Base-by-base conservation (phyloP, 2,797 vertebrate genomes). In the Pipistrellus kuhlii region DNA sequence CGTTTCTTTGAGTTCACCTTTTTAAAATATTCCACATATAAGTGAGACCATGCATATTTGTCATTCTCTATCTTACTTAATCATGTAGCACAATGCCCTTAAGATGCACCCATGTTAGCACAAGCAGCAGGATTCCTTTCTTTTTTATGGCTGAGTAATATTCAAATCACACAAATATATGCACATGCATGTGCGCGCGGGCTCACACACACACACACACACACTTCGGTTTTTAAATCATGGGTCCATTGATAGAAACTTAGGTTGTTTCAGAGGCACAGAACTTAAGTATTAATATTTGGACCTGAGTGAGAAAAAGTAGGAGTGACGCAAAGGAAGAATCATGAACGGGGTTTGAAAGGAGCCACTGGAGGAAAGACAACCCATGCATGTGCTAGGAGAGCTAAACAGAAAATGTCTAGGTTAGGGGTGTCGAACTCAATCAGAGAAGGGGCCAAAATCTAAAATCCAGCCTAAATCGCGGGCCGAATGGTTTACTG, bases 221-320 rank as follows among this genome's bases (percentile, higher is more conserved):
- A 69, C n/a, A 9, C 14, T 44, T 27, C 14, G 10, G 32, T 32
- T 30, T 44, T 80, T 41, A 6, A 46, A 68, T 83, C 41, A 48
- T 32, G 9, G 21, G 48, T 59, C 38, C 38, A 59, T 11, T 32
- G 20, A 27, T 35, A 18, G 59, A 35, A 75, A 91, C 23, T 46
- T 64, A 44, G 38, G 35, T 64, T 68, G 68, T 80, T 57, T 81
- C 10, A 51, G 18, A 82, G 48, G 46, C 11, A 75, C 2, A 32
- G 23, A 88, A 76, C 57, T 83, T 53, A 82, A 90, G 13, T 59
- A 48, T 71, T n/a, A 89, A 15, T 59, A 78, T 72, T 57, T 92
- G 48, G 30, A n/a, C 53, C 82, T 75, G 25, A 30, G 82, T 35
- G 66, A 14, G 6, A 85, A 55, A 82, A 92, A 83, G 59, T 21